phyloP scores from a whole-genome alignment of 2,113 vertebrate species.

The Anarhynchus alexandrinus region DNA sequence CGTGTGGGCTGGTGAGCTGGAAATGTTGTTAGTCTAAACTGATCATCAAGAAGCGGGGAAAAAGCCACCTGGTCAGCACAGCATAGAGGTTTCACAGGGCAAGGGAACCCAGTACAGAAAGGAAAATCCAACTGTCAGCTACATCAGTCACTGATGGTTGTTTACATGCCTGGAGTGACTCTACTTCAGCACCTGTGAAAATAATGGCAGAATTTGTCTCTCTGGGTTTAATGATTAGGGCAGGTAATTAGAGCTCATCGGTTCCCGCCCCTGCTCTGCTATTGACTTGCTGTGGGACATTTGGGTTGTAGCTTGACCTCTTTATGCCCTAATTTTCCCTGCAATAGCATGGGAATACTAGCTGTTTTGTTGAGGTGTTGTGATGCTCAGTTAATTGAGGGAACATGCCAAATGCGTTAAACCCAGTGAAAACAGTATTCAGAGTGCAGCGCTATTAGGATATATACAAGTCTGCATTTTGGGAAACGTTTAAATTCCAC shows the following conservation, averaged over 20 bases:
- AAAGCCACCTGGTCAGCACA: neutral
- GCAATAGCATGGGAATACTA: neutral
- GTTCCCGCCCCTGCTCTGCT: neutral
- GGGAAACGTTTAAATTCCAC: neutral
- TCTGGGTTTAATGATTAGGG: neutral
- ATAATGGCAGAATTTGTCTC: neutral
- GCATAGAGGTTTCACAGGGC: neutral
- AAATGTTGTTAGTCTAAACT: neutral
- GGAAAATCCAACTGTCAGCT: neutral
- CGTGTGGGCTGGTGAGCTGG: neutral
- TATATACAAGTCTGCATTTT: neutral
- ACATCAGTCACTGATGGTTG: neutral
- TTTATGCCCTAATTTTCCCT: neutral
- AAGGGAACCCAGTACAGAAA: rapidly evolving
- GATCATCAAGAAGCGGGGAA: neutral
- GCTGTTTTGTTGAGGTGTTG: neutral
- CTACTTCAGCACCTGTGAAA: neutral
- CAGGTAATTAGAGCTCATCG: neutral
- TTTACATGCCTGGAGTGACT: neutral
- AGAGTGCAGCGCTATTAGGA: neutral
- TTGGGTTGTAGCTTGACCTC: neutral
- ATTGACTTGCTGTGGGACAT: neutral
- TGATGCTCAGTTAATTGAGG: neutral
- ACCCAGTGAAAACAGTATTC: neutral
- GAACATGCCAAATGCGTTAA: neutral